phyloP scores from a whole-genome alignment of 1,140 invertebrate genomes.

The Bombus waltoni region DNA sequence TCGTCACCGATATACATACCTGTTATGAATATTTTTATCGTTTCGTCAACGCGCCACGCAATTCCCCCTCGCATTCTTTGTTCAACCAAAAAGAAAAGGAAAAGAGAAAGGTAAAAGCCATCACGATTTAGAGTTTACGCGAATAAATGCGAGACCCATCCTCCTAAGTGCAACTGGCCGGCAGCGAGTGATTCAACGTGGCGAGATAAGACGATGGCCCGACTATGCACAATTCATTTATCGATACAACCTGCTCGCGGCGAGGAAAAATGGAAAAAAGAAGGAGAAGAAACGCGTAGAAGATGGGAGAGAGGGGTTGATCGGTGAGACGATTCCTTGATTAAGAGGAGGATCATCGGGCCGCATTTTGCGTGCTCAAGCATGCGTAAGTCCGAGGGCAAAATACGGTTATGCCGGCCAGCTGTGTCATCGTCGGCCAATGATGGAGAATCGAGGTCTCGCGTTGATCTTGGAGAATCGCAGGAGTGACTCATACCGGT shows the following conservation, averaged over 20 bases:
- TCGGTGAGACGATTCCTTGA: constrained; percentile 58
- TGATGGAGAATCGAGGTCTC: constrained; percentile 2
- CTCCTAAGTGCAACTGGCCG: neutral
- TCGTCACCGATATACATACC: neutral
- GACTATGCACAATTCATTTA: constrained; percentile 57
- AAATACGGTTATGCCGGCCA: constrained; percentile 75
- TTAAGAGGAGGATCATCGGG: constrained; percentile 62
- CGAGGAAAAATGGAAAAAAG: neutral
- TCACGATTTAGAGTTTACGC: neutral
- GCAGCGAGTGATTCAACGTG: constrained; percentile 49
- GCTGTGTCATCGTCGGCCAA: constrained; percentile 69
- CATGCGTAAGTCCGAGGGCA: constrained; percentile 71
- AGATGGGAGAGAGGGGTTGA: neutral
- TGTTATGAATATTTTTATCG: neutral
- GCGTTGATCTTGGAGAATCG: neutral
- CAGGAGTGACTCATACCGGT: constrained; percentile 7
- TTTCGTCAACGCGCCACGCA: neutral
- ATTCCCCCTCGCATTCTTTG: neutral
- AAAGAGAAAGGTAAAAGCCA: neutral
- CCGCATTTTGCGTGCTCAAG: constrained; percentile 66
- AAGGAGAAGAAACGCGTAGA: too few species aligned
- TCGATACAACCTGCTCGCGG: constrained; percentile 35
- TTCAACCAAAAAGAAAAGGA: too few species aligned
- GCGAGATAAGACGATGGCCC: constrained; percentile 47
- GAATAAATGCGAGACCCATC: constrained; percentile 4